These are phyloP conservation scores for Allophyes oxyacanthae DNA, from an alignment of 2,888 invertebrate species.

Conservation along the genomic window DNA sequence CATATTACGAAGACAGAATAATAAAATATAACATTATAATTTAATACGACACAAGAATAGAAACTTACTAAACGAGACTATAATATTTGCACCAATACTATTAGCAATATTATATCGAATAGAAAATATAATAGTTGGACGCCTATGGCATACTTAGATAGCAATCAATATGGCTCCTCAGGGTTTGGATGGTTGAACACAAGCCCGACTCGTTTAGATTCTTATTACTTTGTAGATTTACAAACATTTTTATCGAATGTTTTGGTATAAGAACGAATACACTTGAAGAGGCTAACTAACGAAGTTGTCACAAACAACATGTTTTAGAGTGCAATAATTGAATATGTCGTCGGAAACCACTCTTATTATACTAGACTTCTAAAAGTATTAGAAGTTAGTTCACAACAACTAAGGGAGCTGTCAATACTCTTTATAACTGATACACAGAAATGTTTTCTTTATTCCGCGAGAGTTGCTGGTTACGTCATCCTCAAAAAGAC, in stretches of 20 bases:
- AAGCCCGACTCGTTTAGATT: conserved; percentile 23
- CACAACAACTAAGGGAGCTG: conserved; percentile 40
- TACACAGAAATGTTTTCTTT: conserved; percentile 41
- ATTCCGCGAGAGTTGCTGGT: background rate
- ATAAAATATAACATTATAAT: no score
- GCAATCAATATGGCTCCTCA: conserved; percentile 54
- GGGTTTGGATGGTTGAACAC: conserved; percentile 44
- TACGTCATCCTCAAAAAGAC: background rate
- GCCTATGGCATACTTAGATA: conserved; percentile 49
- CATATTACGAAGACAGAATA: background rate
- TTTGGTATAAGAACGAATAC: no score
- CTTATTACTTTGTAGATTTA: background rate
- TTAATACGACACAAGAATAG: conserved; percentile 7
- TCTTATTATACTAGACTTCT: conserved; percentile 39
- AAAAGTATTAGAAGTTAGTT: conserved; percentile 45
- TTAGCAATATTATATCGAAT: conserved; percentile 53
- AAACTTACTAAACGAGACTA: conserved; percentile 11
- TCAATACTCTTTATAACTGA: conserved; percentile 50
- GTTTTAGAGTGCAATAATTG: conserved; percentile 46
- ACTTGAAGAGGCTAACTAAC: no score
- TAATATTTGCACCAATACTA: conserved; percentile 44
- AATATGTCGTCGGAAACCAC: conserved; percentile 46
- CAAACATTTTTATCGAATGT: background rate
- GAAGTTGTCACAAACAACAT: conserved; percentile 2
- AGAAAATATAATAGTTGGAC: conserved; percentile 44